Conservation (phyloP, 2,113 vertebrate species). For the Haemorhous mexicanus region DNA sequence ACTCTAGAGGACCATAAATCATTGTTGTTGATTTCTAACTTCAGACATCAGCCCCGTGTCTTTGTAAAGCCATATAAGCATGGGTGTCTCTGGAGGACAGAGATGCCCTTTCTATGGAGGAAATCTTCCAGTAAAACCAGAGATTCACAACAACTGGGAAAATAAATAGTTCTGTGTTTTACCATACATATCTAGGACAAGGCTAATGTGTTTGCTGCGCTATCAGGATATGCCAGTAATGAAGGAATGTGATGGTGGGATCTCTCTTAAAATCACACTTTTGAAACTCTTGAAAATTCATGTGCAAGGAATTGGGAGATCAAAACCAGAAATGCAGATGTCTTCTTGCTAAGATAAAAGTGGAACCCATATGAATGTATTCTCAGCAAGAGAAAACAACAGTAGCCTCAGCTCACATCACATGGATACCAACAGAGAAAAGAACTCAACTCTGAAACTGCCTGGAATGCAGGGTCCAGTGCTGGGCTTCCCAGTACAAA, state of each 20-base stretch:
- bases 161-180: background rate
- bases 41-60: background rate
- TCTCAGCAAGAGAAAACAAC: background rate
- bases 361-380: background rate
- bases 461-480: rapidly evolving
- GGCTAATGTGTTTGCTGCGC: background rate
- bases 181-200: background rate
- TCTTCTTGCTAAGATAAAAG: background rate
- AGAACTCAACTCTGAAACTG: background rate
- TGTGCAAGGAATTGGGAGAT: background rate
- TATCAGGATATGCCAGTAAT: background rate
- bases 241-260: background rate
- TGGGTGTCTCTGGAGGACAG: background rate
- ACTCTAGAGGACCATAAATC: background rate
- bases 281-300: background rate
- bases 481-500: background rate
- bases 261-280: background rate
- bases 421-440: background rate
- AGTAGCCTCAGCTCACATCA: background rate
- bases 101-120: background rate
- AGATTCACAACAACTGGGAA: background rate
- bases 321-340: background rate
- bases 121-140: background rate
- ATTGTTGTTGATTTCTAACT: background rate
- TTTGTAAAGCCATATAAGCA: background rate